phyloP scores from a whole-genome alignment of 2,113 vertebrate species.

The Potamarius usumacintae region DNA sequence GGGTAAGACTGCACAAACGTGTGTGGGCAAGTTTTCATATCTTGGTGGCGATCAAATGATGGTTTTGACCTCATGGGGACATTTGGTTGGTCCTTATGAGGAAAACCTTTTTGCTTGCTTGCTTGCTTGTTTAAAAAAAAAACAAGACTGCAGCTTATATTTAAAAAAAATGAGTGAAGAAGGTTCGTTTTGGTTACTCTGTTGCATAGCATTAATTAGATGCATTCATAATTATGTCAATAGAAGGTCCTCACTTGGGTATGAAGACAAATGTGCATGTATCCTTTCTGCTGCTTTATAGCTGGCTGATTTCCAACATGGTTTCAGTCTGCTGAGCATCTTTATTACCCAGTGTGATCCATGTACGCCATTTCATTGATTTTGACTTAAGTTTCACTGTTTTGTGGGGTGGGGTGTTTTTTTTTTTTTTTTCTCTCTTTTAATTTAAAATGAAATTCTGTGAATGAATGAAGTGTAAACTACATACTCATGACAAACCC shows the following conservation, averaged over 20 bases:
- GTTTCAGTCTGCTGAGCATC: conserved; percentile 15
- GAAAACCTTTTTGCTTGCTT: neutral
- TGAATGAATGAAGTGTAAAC: neutral
- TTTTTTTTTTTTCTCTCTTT: neutral
- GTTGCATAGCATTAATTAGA: neutral
- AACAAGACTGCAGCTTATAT: too few relatives aligned
- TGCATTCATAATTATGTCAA: neutral
- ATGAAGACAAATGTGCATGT: neutral
- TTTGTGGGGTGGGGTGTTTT: too few relatives aligned
- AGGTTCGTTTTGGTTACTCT: neutral
- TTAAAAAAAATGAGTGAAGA: too few relatives aligned
- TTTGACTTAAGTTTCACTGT: neutral
- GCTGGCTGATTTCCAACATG: neutral
- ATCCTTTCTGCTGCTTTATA: neutral
- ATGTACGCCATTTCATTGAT: neutral
- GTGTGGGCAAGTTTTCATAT: neutral
- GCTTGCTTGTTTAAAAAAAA: too few relatives aligned
- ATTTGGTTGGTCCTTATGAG: neutral
- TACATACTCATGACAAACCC: too few relatives aligned
- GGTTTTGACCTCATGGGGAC: neutral
- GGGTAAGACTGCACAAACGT: neutral
- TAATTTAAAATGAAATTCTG: neutral
- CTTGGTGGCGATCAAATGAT: neutral
- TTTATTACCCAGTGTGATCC: conserved; percentile 24
- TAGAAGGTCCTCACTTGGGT: neutral